Conservation (phyloP, 1,140 invertebrate species). For the Parapsyche elsis region DNA sequence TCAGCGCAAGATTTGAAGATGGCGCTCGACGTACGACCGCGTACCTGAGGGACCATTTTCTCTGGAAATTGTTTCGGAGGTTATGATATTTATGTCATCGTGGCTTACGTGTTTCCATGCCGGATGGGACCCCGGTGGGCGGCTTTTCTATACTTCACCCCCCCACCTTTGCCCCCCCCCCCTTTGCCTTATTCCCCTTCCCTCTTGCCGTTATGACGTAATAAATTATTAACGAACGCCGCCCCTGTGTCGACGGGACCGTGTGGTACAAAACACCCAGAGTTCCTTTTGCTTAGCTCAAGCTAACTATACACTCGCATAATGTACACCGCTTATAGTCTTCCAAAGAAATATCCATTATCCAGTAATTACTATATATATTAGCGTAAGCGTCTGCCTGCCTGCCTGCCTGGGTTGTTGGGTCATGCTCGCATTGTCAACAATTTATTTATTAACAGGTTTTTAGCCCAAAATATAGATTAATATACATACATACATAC, state of each 20-base stretch:
- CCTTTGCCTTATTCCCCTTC: background rate
- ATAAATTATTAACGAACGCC: constrained; percentile 49
- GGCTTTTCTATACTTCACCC: background rate
- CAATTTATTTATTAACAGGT: no score
- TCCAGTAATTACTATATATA: no score
- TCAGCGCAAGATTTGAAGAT: constrained; percentile 23
- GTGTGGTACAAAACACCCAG: constrained; percentile 35
- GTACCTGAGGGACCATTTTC: constrained; percentile 30
- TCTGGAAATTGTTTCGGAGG: constrained; percentile 28
- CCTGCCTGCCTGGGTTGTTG: no score
- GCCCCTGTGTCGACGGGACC: constrained; percentile 41
- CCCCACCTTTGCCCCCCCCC: background rate
- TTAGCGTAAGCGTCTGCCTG: no score
- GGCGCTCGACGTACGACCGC: background rate
- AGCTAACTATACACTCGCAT: background rate
- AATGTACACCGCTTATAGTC: background rate
- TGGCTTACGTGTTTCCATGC: constrained; percentile 35
- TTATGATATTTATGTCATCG: constrained; percentile 34
- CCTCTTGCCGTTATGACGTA: constrained; percentile 39
- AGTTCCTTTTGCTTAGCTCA: constrained; percentile 6
- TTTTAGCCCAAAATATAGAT: no score
- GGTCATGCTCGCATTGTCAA: no score
- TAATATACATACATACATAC: no score
- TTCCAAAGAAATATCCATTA: background rate
- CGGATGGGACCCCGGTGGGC: constrained; percentile 12